Conservation (phyloP, 1,140 invertebrate species). For the Heliconius congener region DNA sequence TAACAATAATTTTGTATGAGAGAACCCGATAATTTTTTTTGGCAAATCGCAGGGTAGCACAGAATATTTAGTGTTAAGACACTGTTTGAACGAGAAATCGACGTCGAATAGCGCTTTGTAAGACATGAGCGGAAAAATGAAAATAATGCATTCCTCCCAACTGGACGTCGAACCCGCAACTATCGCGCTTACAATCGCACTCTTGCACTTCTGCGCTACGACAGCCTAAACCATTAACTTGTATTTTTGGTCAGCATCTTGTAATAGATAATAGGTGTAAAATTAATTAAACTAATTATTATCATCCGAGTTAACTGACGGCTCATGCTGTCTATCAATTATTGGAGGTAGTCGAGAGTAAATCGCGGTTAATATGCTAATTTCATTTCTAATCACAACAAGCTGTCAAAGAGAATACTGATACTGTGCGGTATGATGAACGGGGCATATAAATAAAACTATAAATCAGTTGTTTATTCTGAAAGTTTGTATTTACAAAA, state of each 20-base stretch:
- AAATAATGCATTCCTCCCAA: background rate
- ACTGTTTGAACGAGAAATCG: background rate
- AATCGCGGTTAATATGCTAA: background rate
- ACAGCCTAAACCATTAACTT: no score
- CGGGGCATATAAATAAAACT: no score
- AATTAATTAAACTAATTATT: slow-evolving; percentile 1
- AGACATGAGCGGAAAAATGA: no score
- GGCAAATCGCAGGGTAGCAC: background rate
- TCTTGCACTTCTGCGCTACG: background rate
- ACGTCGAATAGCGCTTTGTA: no score
- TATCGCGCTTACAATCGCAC: background rate
- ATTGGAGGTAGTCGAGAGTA: background rate
- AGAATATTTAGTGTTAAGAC: background rate
- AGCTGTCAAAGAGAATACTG: no score
- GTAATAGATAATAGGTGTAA: background rate
- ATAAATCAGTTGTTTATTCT: no score
- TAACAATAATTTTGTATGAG: background rate
- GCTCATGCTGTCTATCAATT: background rate
- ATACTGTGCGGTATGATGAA: no score
- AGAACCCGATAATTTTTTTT: no score
- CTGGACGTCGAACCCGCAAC: background rate
- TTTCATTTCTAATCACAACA: background rate
- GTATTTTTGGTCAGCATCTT: no score
- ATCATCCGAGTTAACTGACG: background rate
- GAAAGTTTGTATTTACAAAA: no score